Conservation (phyloP, 1,140 invertebrate species). For the Heliconius melpomene region DNA sequence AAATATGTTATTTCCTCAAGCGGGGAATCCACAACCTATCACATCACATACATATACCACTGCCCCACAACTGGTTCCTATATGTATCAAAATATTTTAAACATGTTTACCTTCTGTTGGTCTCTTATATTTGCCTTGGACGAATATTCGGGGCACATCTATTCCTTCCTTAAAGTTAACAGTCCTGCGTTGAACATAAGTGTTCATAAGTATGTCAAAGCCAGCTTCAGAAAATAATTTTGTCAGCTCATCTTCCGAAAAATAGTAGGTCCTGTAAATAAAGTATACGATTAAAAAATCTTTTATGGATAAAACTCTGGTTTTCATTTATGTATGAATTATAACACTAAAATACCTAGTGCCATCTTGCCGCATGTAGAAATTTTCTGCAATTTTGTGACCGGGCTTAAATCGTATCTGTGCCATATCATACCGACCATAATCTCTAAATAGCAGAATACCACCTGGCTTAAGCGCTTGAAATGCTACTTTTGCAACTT, state of each 20-base stretch:
- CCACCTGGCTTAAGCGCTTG: constrained; percentile 90
- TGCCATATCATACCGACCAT: constrained; percentile 98
- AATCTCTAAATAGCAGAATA: constrained; percentile 95
- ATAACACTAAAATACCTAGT: constrained; percentile 85
- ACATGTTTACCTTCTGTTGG: constrained; percentile 42
- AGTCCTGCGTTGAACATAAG: constrained; percentile 92
- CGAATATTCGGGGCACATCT: constrained; percentile 93
- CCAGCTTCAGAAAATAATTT: constrained; percentile 85
- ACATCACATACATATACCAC: too few species aligned
- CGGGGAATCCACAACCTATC: too few species aligned
- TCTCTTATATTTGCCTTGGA: constrained; percentile 94
- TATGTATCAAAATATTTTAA: too few species aligned
- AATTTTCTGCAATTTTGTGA: constrained; percentile 95
- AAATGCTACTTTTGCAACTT: constrained; percentile 85
- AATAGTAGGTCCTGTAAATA: constrained; percentile 89
- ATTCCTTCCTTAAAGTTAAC: constrained; percentile 95
- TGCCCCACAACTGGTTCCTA: too few species aligned
- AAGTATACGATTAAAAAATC: neutral
- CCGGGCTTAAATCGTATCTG: constrained; percentile 96
- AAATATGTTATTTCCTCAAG: too few species aligned
- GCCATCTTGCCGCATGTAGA: constrained; percentile 98
- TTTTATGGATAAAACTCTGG: neutral
- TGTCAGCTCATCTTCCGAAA: constrained; percentile 85
- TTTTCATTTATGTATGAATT: neutral
- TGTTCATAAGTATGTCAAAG: constrained; percentile 85